Base-by-base conservation (phyloP, 1,140 invertebrate species). In the Ceratosolen fusciceps region DNA sequence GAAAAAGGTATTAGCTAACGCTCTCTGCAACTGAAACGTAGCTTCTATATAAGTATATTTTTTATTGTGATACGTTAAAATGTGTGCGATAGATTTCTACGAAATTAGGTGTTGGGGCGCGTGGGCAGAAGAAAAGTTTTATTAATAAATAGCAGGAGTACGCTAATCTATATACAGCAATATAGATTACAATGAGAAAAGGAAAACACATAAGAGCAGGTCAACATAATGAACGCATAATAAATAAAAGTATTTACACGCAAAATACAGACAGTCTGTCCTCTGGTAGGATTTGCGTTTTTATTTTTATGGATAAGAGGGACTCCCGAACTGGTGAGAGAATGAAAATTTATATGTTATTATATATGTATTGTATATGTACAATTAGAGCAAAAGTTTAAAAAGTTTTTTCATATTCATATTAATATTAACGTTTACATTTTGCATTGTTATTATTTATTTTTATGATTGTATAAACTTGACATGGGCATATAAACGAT, bases 261-360 rank as follows among this genome's bases (percentile, higher is more conserved):
- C 67, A 56, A 62, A 65, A 43, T 24, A 56, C 43, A 62, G 31
- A 78, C 24, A 74, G 37, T 56, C 39, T 86, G 83, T 89, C 86
- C 87, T 87, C 87, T 86, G 85, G 85, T 83, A 87, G 86, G 86
- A 87, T 87, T 82, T 83, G 77, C 76, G 75, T 85, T 85, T 81
- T 80, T 75, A 80, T 75, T 80, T 79, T 74, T 74, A 74, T 79
- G 78, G n/a, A 67, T 37, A 43, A 74, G 54, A 62, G 12, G 43
- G 60, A n/a, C 24, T 78, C 56, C 52, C 75, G 26, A 71, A 43
- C 29, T 67, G 49, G 58, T 54, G 21, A 39, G 49, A 49, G 49
- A 70, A 77, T 24, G 39, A 77, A 62, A 72, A 65, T 31, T 70
- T 79, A 65, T 47, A 79, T 67, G 74, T 74, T 73, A 65, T 49